Percentiles rank a stretch among this genome's conserved stretches.
Conservation (phyloP, 2,797 vertebrate species). For the Peromyscus melanophrys region DNA sequence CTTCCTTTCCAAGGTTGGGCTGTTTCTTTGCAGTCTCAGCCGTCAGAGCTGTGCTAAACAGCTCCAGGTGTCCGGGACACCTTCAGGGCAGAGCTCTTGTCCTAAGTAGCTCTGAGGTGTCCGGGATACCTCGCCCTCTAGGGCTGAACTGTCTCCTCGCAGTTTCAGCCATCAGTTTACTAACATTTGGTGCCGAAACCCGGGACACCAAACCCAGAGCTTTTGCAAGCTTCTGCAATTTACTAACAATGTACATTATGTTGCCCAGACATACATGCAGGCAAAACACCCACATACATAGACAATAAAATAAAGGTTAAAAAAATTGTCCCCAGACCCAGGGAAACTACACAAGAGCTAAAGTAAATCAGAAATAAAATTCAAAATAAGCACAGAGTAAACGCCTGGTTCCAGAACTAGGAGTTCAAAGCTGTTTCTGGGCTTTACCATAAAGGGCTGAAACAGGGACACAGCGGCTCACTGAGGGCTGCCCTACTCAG, state of each 20-base stretch:
- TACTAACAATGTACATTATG: background rate
- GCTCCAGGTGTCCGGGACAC: no score
- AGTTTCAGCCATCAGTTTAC: no score
- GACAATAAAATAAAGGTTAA: background rate
- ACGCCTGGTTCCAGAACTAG: background rate
- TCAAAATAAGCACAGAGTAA: background rate
- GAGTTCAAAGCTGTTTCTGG: background rate
- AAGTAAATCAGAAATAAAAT: conserved; percentile 39
- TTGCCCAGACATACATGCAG: background rate
- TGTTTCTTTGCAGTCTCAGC: no score
- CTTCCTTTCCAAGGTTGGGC: no score
- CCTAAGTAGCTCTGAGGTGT: no score
- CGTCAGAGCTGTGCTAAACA: no score
- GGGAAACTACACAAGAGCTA: background rate
- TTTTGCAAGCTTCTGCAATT: no score
- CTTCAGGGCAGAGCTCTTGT: no score
- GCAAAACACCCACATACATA: background rate
- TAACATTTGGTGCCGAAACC: no score
- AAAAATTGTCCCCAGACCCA: background rate
- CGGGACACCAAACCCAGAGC: no score
- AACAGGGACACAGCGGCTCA: background rate
- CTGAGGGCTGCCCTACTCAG: background rate
- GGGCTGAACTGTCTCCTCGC: no score
- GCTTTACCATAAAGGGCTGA: background rate
- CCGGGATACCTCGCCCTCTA: no score